Percentiles rank a stretch among this genome's conserved stretches.
These are phyloP conservation scores for Oryctolagus cuniculus DNA, from an alignment of 2,113 vertebrate genomes.

Conservation along the genomic window DNA sequence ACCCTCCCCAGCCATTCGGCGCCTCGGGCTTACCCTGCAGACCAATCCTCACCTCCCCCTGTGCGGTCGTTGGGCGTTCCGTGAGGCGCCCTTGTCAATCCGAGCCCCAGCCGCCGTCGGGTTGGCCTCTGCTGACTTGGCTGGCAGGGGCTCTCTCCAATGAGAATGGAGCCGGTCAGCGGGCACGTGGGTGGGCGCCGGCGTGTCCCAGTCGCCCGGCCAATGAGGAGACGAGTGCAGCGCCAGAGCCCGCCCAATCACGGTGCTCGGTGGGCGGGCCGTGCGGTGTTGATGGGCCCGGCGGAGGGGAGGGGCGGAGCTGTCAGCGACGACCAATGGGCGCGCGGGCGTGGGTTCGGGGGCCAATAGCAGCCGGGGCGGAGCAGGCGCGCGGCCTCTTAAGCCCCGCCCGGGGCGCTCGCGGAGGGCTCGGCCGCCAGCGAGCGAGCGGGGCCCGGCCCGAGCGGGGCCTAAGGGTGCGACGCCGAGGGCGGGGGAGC, in stretches of 20 bases:
- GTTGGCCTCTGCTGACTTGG: neutral
- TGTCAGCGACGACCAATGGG: constrained; percentile 74
- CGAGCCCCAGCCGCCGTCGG: neutral
- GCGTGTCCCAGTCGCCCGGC: neutral
- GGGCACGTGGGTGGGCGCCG: constrained; percentile 80
- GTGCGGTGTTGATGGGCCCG: constrained; percentile 76
- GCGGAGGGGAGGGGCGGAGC: constrained; percentile 71
- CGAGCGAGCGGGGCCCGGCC: constrained; percentile 72
- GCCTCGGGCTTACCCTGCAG: neutral
- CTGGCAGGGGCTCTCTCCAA: neutral
- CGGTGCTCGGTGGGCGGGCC: constrained; percentile 41
- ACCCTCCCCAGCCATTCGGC: neutral
- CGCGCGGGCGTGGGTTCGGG: constrained; percentile 68
- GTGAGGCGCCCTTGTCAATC: constrained; percentile 60
- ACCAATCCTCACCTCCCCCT: constrained; percentile 55
- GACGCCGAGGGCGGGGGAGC: constrained; percentile 65
- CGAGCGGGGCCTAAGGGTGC: constrained; percentile 61
- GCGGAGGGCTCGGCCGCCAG: constrained; percentile 79
- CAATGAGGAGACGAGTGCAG: neutral
- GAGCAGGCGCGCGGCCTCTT: constrained; percentile 67
- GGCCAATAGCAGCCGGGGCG: constrained; percentile 73
- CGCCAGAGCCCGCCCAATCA: constrained; percentile 46
- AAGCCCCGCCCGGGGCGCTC: constrained; percentile 74
- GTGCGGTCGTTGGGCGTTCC: constrained; percentile 58
- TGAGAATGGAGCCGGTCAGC: constrained; percentile 73